Base-by-base conservation (phyloP, 2,888 invertebrate genomes). In the Chloromyia formosa region DNA sequence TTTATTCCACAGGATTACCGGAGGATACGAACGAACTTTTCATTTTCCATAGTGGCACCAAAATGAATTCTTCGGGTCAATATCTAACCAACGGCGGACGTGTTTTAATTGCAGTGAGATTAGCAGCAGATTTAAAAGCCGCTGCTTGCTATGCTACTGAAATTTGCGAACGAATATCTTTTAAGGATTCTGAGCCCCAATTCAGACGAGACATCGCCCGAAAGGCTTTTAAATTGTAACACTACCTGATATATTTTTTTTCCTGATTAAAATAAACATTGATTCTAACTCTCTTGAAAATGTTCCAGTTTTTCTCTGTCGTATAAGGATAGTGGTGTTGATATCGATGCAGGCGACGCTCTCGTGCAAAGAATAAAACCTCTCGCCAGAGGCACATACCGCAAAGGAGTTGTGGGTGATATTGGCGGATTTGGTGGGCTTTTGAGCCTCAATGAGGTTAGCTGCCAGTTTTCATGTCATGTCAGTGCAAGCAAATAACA, bases 361-460 rank as follows among this genome's bases (percentile, higher is more conserved):
- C 86, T 99, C 2, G 94, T 99, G 0, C 88, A 92, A 14, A 87
- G 89, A 78, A 92, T 99, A 75, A 96, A 96, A 84, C 93, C 94
- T 0, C 84, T 93, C 0, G 94, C 94, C 0, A 90, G 91, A 5
- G 89, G 90, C 1, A 97, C 97, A 0, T 89, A 90, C 78, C 87
- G 96, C 2, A 84, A 89, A 0, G 97, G 97, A 0, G 92, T 93
- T 22, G 82, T 95, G 60, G 95, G 95, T 0, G 88, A 91, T 1
- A 88, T 98, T 74, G 98, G 98, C 22, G 94, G 95, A 75, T 98
- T 96, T 86, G 98, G 97, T 35, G 98, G 96, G 0, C 87, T 97
- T 14, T 97, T 98, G 86, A 96, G 97, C 81, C 84, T 93, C 16
- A 92, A 91, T 73, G 91, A 90, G 88, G 66, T 88, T 82, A 75